A percentile compares a stretch with the other conserved stretches of the same genome.
These are phyloP conservation scores for Melitaea athalia DNA, from an alignment of 2,888 invertebrate species.

Conservation along the genomic window DNA sequence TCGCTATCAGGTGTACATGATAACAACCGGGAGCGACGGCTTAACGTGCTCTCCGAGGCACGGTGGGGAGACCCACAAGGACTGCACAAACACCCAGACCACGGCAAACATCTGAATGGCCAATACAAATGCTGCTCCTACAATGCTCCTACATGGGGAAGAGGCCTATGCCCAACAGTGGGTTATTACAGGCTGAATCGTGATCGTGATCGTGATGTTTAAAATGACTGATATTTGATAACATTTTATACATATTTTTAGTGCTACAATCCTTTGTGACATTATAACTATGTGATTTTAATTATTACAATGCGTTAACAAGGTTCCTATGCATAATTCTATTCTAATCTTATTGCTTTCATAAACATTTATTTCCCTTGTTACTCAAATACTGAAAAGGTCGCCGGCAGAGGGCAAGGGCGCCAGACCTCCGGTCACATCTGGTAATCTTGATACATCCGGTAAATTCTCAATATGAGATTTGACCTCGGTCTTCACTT, in stretches of 20 bases:
- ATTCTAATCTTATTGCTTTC: constrained; percentile 8
- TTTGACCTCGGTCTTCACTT: constrained; percentile 93
- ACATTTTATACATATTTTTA: background rate
- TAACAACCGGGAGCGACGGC: no score
- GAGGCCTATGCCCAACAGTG: no score
- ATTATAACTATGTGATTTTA: background rate
- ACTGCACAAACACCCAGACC: no score
- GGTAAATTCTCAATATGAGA: constrained; percentile 97
- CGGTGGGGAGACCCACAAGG: no score
- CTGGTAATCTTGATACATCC: constrained; percentile 94
- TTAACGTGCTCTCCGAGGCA: no score
- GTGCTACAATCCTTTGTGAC: background rate
- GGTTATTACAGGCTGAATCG: no score
- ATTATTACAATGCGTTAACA: constrained; percentile 12
- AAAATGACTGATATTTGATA: background rate
- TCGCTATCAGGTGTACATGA: no score
- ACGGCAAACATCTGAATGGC: no score
- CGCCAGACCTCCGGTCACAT: constrained; percentile 95
- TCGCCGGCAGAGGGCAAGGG: constrained; percentile 98
- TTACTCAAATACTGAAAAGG: constrained; percentile 87
- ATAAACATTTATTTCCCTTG: constrained; percentile 2
- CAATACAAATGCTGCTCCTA: no score
- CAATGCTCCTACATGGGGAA: no score
- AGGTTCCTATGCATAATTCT: background rate
- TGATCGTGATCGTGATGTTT: no score